Base-by-base conservation (phyloP, 2,113 vertebrate genomes). In the Tenebrosternarchus preto region DNA sequence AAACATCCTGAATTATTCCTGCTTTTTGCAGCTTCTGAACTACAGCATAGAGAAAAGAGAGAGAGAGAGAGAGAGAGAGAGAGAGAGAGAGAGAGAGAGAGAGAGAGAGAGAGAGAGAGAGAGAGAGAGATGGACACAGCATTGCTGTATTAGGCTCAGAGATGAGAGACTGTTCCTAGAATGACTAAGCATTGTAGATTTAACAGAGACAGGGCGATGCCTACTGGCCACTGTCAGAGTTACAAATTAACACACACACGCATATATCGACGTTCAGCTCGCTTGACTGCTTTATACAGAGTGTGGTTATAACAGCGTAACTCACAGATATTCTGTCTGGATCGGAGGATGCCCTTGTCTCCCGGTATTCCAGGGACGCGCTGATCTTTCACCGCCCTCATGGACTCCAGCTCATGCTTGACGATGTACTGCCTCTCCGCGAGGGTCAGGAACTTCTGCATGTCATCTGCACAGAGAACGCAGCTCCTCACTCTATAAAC, bases 381-480 rank as follows among this genome's bases (percentile, higher is more conserved):
- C 68, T 90, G 84, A 71, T 93, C 92, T 80, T 85, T 89, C 74
- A 85, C 77, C 0, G 90, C 91, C 20, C 91, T 83, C 73, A 94
- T 77, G 19, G 90, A 90, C 5, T 94, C 92, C 86, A 95, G 80
- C 82, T 91, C 89, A 24, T 92, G 88, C 85, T 92, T 93, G 64
- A 94, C 82, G 0, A 95, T 90, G 85, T 87, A 93, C 88, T 94
- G 93, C 31, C 90, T 87, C 86, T 95, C 93, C 0, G 94, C 92
- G 76, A 92, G 69, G 0, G 92, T 94, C 82, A 95, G 87, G 80
- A 95, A 94, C 53, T 27, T 80, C 73, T 91, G 87, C 87, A 92
- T 92, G 87, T 95, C 86, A 83, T 92, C 94, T 95, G 83, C 43
- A 81, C 53, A 72, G 60, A 77, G 46, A 68, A 75, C 31, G 39